Evolutionary conservation across 2,888 invertebrate species (phyloP).

Genomic region (Lasius platythorax): DNA sequence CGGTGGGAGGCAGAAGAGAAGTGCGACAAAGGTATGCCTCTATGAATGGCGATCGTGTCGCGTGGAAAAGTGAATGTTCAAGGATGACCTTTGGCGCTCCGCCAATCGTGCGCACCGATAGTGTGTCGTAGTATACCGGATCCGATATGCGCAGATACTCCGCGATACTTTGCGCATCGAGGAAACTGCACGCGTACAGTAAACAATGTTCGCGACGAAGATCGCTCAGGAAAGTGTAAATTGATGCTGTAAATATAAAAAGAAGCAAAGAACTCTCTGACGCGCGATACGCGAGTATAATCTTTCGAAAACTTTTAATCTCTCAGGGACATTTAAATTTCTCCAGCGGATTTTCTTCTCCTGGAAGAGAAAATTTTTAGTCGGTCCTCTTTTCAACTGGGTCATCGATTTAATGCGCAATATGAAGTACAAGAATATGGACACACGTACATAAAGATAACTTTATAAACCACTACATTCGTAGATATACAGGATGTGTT

Average conservation of each 20-base stretch:
- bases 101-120: slow-evolving; percentile 44
- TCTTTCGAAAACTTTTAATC: neutral
- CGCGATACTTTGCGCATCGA: neutral
- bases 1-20: neutral
- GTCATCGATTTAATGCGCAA: slow-evolving; percentile 45
- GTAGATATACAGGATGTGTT: neutral
- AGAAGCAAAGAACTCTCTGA: neutral
- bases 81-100: slow-evolving; percentile 64
- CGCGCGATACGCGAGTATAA: neutral
- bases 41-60: slow-evolving; percentile 50
- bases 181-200: neutral
- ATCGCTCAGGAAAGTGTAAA: neutral
- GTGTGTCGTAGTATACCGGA: slow-evolving; percentile 13
- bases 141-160: slow-evolving; percentile 21
- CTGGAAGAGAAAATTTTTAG: neutral
- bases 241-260: neutral
- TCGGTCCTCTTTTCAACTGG: slow-evolving; percentile 7
- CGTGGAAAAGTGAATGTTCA: slow-evolving; percentile 45
- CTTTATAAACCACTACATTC: neutral
- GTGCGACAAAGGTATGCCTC: neutral
- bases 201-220: slow-evolving; percentile 37
- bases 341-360: neutral
- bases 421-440: neutral
- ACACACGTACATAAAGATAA: neutral
- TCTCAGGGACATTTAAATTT: neutral